These are phyloP conservation scores for Neolamprologus variostigma DNA, from an alignment of 2,113 vertebrate genomes.

Conservation along the genomic window DNA sequence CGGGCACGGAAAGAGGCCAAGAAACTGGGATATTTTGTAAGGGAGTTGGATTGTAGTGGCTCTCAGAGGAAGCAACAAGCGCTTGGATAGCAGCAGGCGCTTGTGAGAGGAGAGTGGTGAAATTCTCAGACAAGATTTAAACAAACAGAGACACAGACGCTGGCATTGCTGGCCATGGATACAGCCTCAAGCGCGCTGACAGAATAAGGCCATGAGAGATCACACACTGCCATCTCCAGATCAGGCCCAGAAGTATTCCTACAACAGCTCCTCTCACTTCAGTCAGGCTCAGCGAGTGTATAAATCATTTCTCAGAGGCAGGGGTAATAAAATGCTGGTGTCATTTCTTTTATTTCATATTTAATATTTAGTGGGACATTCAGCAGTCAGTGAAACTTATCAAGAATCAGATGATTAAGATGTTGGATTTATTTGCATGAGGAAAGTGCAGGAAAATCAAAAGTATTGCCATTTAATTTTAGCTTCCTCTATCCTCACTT, in stretches of 20 bases:
- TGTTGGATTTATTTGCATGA: background rate
- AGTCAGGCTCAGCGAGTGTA: background rate
- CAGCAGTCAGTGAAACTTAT: conserved; percentile 5
- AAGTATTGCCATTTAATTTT: background rate
- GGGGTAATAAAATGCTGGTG: background rate
- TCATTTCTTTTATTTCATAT: conserved; percentile 41
- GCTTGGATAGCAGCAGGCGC: conserved; percentile 1
- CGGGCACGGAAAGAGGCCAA: background rate
- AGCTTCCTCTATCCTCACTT: background rate
- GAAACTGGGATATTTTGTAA: background rate
- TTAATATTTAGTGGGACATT: conserved; percentile 11
- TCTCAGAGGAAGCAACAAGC: background rate
- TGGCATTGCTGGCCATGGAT: background rate
- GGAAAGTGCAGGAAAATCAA: background rate
- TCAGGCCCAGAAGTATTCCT: background rate
- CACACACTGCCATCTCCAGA: conserved; percentile 35
- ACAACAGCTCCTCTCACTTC: background rate
- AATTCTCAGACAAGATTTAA: conserved; percentile 70
- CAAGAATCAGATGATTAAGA: background rate
- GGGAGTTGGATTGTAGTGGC: background rate
- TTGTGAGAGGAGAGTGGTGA: conserved; percentile 42
- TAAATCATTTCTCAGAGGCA: background rate
- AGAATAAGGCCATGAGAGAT: conserved; percentile 14
- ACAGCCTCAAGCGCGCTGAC: background rate
- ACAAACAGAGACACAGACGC: conserved; percentile 59